Evolutionary conservation across 2,888 invertebrate genomes (phyloP).

Genomic region (Heliconius hortense): DNA sequence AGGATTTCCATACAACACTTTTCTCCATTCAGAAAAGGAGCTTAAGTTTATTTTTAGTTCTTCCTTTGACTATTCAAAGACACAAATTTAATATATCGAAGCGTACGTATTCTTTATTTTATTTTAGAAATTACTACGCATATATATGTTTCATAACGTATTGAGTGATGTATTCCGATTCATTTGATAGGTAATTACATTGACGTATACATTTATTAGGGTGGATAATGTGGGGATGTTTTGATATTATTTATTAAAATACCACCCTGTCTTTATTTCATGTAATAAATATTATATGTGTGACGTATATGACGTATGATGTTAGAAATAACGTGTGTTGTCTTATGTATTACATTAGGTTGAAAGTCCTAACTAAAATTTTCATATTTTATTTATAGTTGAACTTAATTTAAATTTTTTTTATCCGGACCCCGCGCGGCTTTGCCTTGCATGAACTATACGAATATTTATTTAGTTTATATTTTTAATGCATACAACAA

Average conservation of each 20-base stretch:
- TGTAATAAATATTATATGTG: background rate
- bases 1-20: background rate
- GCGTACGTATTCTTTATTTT: background rate
- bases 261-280: background rate
- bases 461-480: no score
- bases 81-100: background rate
- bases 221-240: background rate
- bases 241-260: conserved; percentile 20
- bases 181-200: conserved; percentile 23
- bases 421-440: no score
- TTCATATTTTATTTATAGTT: background rate
- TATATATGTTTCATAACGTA: background rate
- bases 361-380: background rate
- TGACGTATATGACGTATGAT: background rate
- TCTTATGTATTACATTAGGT: background rate
- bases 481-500: no score
- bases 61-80: background rate
- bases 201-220: conserved; percentile 19
- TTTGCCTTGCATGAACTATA: no score
- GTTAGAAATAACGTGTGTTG: background rate
- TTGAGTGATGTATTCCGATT: conserved; percentile 11
- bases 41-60: background rate
- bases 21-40: background rate
- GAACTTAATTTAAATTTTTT: background rate
- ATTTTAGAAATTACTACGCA: background rate